Evolutionary conservation across 53 echinoderm and acorn worm species (phyloP).

Genomic region (Mesocentrotus franciscanus): DNA sequence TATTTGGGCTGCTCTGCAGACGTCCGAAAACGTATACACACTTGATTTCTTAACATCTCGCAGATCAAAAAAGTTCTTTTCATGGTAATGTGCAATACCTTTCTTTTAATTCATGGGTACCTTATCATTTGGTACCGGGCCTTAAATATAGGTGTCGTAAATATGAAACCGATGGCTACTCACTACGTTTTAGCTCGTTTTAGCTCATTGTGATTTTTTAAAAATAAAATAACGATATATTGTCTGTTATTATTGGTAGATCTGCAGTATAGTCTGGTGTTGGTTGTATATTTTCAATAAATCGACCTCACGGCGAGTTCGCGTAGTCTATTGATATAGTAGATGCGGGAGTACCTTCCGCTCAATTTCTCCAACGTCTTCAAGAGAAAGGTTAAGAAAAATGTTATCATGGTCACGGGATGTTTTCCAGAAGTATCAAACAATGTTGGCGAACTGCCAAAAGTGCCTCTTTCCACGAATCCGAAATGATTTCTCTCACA

Average conservation of each 20-base stretch:
- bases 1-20: neutral
- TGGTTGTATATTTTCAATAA: neutral
- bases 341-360: neutral
- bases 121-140: no score
- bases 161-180: no score
- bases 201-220: no score
- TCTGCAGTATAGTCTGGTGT: neutral
- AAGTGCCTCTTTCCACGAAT: slow-evolving; percentile 18
- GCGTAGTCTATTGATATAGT: neutral
- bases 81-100: no score
- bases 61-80: no score
- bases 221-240: no score
- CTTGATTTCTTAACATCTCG: no score
- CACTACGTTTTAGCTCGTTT: no score
- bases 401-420: slow-evolving; percentile 1
- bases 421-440: slow-evolving; percentile 15
- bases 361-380: neutral
- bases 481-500: neutral
- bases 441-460: slow-evolving; percentile 8
- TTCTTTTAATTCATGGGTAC: no score
- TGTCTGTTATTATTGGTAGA: no score
- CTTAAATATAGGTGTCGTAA: no score
- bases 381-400: neutral
- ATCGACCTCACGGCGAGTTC: neutral
- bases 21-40: neutral